Conservation (phyloP, 2,888 invertebrate genomes). For the Agrypnus murinus region DNA sequence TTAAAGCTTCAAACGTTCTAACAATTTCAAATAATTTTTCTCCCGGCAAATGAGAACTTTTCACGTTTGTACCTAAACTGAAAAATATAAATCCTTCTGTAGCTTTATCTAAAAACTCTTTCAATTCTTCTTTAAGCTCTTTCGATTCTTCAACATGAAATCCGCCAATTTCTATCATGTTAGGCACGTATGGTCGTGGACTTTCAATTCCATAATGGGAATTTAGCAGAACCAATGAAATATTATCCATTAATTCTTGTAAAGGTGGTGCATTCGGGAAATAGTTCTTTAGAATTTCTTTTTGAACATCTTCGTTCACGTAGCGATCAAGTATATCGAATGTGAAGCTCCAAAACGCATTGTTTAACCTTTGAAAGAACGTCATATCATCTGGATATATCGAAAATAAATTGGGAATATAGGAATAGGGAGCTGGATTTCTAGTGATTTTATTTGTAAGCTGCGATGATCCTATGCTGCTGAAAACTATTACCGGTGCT, state of each 20-base stretch:
- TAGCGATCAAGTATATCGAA: conserved; percentile 36
- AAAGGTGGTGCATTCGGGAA: conserved; percentile 60
- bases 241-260: conserved; percentile 56
- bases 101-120: conserved; percentile 57
- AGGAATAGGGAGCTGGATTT: conserved; percentile 64
- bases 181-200: conserved; percentile 63
- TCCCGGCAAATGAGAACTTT: conserved; percentile 54
- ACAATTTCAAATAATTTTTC: conserved; percentile 68
- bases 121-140: conserved; percentile 48
- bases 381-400: conserved; percentile 63
- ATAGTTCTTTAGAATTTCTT: conserved; percentile 54
- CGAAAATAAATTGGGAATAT: conserved; percentile 62
- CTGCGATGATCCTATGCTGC: conserved; percentile 59
- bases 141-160: conserved; percentile 59
- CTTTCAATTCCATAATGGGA: conserved; percentile 62
- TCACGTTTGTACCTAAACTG: conserved; percentile 60
- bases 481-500: conserved; percentile 64
- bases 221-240: conserved; percentile 61
- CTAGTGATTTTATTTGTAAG: conserved; percentile 60
- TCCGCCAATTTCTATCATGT: conserved; percentile 63
- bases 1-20: conserved; percentile 74
- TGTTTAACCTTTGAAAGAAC: conserved; percentile 63
- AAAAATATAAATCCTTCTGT: conserved; percentile 60
- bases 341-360: conserved; percentile 54
- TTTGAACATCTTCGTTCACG: conserved; percentile 48